Evolutionary conservation across 2,888 invertebrate species (phyloP), one percentile per base, ranked within the genome.

Genomic region (Corythucha ciliata): DNA sequence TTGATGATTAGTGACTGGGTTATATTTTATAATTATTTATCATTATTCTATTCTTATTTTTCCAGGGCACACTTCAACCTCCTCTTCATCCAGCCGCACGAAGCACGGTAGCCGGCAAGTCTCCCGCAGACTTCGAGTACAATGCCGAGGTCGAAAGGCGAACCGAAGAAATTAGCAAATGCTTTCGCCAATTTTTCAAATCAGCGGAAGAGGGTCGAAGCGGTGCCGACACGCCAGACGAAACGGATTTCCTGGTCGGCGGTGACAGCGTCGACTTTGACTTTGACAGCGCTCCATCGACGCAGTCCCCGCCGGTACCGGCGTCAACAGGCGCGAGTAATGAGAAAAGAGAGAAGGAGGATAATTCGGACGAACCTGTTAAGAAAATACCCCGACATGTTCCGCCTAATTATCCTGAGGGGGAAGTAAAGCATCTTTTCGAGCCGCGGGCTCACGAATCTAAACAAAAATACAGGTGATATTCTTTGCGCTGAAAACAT

Each of bases 51-150:
- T 46, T 18, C 14, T 25, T 21, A 32, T 21, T 12, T 48, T 54
- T 52, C 10, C 39, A 57, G 57, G 50, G 34, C n/a, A 33, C 14
- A 6, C 34, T 55, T 18, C 57, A 57, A 34, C 48, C 45, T 20
- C 53, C 50, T 32, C 39, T 33, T 29, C 57, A 57, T 24, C 53
- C 55, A 22, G 53, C 57, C 27, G 52, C 53, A 21, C 53, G 53
- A 53, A 47, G 41, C 18, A 48, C 51, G 20, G 53, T 57, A n/a
- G 18, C 12, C 3, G 57, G 57, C 3, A 57, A 57, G 41, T 21
- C 16, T 20, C 50, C 53, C 10, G 33, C 27, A n/a, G n/a, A n/a
- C n/a, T n/a, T n/a, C n/a, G n/a, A n/a, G n/a, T n/a, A 29, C 29
- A 29, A 29, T 29, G n/a, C n/a, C n/a, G n/a, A n/a, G n/a, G n/a